A percentile compares a stretch with the other conserved stretches of the same genome.
These are phyloP conservation scores for Pocota personata DNA, from an alignment of 2,888 invertebrate genomes.

Conservation along the genomic window DNA sequence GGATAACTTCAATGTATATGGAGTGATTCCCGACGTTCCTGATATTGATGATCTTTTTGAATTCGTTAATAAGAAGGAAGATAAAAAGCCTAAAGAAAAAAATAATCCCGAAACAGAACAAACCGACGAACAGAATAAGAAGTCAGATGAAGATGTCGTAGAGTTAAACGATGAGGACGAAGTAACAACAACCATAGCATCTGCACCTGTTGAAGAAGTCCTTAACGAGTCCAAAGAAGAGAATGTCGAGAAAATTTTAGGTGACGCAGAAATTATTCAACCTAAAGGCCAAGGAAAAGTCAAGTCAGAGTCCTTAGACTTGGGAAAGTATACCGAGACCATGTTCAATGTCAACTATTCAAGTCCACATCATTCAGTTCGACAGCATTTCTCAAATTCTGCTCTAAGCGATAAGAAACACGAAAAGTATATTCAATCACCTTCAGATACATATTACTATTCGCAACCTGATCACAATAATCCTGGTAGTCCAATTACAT, in stretches of 20 bases:
- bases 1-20: slow-evolving; percentile 81
- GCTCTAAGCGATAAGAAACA: slow-evolving; percentile 74
- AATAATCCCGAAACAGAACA: slow-evolving; percentile 7
- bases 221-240: slow-evolving; percentile 73
- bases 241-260: slow-evolving; percentile 79
- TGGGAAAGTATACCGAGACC: slow-evolving; percentile 53
- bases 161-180: slow-evolving; percentile 30
- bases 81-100: slow-evolving; percentile 73
- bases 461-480: slow-evolving; percentile 75
- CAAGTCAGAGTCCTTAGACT: slow-evolving; percentile 68
- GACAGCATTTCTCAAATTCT: slow-evolving; percentile 78
- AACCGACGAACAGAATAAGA: slow-evolving; percentile 6
- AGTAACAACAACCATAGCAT: not conserved
- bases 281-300: slow-evolving; percentile 68
- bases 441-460: slow-evolving; percentile 75
- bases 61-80: slow-evolving; percentile 79
- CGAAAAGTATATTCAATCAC: slow-evolving; percentile 74
- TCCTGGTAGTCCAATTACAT: slow-evolving; percentile 40
- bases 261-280: slow-evolving; percentile 80
- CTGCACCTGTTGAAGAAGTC: slow-evolving; percentile 44
- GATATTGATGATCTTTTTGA: slow-evolving; percentile 81
- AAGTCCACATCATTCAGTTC: slow-evolving; percentile 77
- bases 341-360: slow-evolving; percentile 77
- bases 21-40: slow-evolving; percentile 80
- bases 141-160: slow-evolving; percentile 11